A percentile compares a stretch with the other conserved stretches of the same genome.
phyloP scores from a whole-genome alignment of 2,888 invertebrate genomes.

The Glyphotaelius pellucidus region DNA sequence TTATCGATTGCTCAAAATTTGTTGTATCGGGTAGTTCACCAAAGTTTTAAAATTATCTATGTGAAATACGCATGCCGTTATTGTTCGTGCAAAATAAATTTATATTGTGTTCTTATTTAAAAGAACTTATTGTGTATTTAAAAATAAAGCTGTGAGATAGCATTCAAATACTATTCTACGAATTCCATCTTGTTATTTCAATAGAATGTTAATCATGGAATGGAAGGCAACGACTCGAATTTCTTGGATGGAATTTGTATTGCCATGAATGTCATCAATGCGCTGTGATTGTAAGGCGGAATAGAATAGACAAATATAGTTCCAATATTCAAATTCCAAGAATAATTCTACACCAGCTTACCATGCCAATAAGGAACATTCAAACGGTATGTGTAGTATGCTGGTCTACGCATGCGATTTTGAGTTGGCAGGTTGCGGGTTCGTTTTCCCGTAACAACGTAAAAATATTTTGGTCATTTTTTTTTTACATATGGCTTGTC shows the following conservation, averaged over 20 bases:
- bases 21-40: too few species aligned
- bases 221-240: neutral
- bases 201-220: neutral
- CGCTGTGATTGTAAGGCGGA: neutral
- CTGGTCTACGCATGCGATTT: neutral
- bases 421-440: neutral
- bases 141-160: neutral
- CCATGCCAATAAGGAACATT: neutral
- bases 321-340: neutral
- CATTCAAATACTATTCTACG: neutral
- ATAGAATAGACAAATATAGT: neutral
- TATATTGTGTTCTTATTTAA: too few species aligned
- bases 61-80: too few species aligned
- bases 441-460: neutral
- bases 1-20: too few species aligned
- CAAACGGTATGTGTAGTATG: neutral
- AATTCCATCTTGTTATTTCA: neutral
- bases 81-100: too few species aligned
- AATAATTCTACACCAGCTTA: neutral
- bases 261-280: neutral
- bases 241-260: neutral
- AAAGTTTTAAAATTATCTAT: too few species aligned
- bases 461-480: too few species aligned
- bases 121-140: too few species aligned
- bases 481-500: too few species aligned